phyloP scores from a whole-genome alignment of 2,888 invertebrate species.

The Exocentrus adspersus region DNA sequence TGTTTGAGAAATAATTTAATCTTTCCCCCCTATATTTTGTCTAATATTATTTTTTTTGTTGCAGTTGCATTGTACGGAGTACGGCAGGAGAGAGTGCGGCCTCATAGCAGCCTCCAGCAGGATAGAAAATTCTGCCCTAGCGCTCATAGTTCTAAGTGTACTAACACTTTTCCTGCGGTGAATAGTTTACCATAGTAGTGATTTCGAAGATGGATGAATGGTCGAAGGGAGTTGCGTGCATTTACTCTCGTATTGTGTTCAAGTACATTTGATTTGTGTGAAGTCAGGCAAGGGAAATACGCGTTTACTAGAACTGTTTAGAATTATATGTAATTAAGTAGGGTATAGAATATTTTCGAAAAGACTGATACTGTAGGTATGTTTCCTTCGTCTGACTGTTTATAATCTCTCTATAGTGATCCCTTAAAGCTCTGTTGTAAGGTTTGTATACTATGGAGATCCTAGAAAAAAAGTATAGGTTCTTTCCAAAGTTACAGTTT shows the following conservation, averaged over 20 bases:
- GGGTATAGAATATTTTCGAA: conserved; percentile 14
- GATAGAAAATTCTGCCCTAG: conserved; percentile 31
- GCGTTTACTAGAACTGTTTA: conserved; percentile 20
- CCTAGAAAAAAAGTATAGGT: too few species aligned
- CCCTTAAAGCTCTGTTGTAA: neutral
- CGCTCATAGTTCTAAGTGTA: conserved; percentile 29
- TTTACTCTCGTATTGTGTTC: conserved; percentile 20
- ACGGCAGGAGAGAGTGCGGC: conserved; percentile 56
- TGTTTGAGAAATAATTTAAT: conserved; percentile 2
- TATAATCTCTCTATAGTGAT: conserved; percentile 8
- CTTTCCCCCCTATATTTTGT: neutral
- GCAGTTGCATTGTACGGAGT: conserved; percentile 58
- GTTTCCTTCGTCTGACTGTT: conserved; percentile 2
- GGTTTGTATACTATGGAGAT: neutral
- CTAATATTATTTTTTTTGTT: too few species aligned
- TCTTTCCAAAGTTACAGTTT: neutral
- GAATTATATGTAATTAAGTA: conserved; percentile 16
- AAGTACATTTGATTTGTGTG: conserved; percentile 11
- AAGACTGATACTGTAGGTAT: conserved; percentile 21
- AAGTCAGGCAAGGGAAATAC: conserved; percentile 15
- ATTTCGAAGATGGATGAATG: neutral
- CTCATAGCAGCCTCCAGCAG: conserved; percentile 41
- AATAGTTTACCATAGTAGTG: conserved; percentile 9
- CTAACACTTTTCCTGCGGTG: conserved; percentile 34
- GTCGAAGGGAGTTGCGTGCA: conserved; percentile 6